These are phyloP conservation scores for Halocynthia roretzi DNA, from an alignment of 23 tunicate species.

Conservation along the genomic window DNA sequence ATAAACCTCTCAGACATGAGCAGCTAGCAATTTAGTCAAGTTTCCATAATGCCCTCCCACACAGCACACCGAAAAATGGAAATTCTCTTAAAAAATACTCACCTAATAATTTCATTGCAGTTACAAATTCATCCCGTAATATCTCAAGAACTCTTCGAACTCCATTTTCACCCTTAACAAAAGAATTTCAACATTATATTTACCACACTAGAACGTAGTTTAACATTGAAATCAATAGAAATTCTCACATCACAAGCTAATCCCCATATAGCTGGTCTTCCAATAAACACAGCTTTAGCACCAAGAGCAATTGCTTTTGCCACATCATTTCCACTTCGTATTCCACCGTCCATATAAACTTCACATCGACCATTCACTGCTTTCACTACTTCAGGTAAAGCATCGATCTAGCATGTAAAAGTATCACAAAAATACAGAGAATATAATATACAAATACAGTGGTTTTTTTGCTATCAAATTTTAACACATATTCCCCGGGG, in stretches of 20 bases:
- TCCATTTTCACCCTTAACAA: constrained; percentile 25
- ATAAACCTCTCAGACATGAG: too few species aligned
- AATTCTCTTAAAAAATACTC: too few species aligned
- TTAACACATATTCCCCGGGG: too few species aligned
- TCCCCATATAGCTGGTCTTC: constrained; percentile 62
- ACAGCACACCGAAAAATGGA: too few species aligned
- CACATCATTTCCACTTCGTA: constrained; percentile 56
- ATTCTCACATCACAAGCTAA: constrained; percentile 27
- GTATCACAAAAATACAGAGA: too few species aligned
- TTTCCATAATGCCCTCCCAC: too few species aligned
- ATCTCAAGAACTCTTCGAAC: constrained; percentile 46
- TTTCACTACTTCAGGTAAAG: constrained; percentile 40
- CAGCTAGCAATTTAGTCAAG: too few species aligned
- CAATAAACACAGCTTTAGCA: constrained; percentile 63
- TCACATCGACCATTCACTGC: constrained; percentile 55
- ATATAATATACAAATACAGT: too few species aligned
- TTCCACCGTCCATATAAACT: constrained; percentile 57
- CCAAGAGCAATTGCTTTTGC: constrained; percentile 60
- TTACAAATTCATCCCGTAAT: constrained; percentile 45
- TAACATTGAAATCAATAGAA: too few species aligned
- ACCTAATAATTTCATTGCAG: constrained; percentile 62
- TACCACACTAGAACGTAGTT: too few species aligned
- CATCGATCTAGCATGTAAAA: constrained; percentile 17
- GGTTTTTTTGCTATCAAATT: too few species aligned
- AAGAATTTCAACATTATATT: too few species aligned